phyloP scores from a whole-genome alignment of 2,888 invertebrate genomes.

The Drosophila birchii region DNA sequence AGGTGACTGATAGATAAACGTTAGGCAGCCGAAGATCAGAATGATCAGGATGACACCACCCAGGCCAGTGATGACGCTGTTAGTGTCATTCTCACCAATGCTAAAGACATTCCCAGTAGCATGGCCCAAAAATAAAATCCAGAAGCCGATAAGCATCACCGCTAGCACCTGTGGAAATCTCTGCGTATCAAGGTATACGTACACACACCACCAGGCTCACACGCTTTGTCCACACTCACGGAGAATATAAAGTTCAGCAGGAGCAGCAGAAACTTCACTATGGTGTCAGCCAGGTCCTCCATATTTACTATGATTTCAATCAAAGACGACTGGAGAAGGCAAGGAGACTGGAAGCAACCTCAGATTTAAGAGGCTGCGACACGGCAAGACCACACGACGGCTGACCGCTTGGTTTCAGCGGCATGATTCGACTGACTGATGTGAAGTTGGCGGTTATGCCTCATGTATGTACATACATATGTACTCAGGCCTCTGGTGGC shows the following conservation, averaged over 20 bases:
- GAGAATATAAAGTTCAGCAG: slow-evolving; percentile 79
- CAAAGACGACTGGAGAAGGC: too few relatives aligned
- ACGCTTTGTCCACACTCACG: slow-evolving; percentile 62
- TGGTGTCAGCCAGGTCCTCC: slow-evolving; percentile 60
- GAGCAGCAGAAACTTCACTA: slow-evolving; percentile 79
- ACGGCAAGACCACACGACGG: too few relatives aligned
- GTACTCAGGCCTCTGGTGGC: too few relatives aligned
- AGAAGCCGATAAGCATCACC: slow-evolving; percentile 78
- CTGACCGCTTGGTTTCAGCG: slow-evolving; percentile 64
- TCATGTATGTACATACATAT: too few relatives aligned
- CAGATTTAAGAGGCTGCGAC: too few relatives aligned
- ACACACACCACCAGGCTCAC: neutral
- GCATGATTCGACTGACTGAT: slow-evolving; percentile 62
- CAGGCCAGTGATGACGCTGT: too few relatives aligned
- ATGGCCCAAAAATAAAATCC: slow-evolving; percentile 80
- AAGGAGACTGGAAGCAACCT: too few relatives aligned
- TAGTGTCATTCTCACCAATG: slow-evolving; percentile 75
- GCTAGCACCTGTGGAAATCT: slow-evolving; percentile 68
- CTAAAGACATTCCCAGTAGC: too few relatives aligned
- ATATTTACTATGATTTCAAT: too few relatives aligned
- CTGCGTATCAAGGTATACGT: neutral
- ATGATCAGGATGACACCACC: too few relatives aligned
- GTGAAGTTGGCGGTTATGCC: neutral
- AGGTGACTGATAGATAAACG: too few relatives aligned
- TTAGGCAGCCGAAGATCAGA: too few relatives aligned